Conservation (phyloP, 2,113 vertebrate species). For the Brevimyrus niger region DNA sequence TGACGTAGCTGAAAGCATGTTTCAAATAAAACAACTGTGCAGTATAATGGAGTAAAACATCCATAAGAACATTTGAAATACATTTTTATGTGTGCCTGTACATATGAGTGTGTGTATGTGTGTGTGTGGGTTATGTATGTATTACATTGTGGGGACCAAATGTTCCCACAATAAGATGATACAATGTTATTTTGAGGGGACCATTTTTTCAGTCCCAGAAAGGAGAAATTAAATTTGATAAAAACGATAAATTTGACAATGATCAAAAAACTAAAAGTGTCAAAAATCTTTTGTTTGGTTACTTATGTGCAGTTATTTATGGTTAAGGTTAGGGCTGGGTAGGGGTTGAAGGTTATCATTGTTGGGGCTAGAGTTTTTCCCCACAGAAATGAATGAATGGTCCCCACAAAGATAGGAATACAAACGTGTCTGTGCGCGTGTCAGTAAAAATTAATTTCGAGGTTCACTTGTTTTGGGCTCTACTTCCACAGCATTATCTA, state of each 20-base stretch:
- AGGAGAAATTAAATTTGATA: neutral
- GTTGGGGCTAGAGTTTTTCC: neutral
- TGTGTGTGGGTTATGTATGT: neutral
- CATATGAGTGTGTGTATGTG: neutral
- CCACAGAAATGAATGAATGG: neutral
- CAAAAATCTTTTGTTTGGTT: neutral
- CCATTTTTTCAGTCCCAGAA: neutral
- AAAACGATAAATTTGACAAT: neutral
- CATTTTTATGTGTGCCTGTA: neutral
- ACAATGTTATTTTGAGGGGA: neutral
- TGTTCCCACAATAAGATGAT: neutral
- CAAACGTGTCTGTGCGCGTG: neutral
- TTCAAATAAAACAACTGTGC: neutral
- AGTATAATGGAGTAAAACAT: neutral
- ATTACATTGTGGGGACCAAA: neutral
- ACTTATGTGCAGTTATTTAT: neutral
- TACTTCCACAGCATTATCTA: neutral
- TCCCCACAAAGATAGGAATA: neutral
- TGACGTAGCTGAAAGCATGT: conserved; percentile 67
- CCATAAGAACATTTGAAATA: neutral
- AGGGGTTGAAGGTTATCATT: neutral
- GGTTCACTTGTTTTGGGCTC: neutral
- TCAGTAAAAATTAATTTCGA: neutral
- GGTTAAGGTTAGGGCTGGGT: neutral
- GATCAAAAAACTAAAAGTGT: neutral